These are phyloP conservation scores for Drosophila cardini DNA, from an alignment of 1,140 invertebrate genomes.

Conservation along the genomic window DNA sequence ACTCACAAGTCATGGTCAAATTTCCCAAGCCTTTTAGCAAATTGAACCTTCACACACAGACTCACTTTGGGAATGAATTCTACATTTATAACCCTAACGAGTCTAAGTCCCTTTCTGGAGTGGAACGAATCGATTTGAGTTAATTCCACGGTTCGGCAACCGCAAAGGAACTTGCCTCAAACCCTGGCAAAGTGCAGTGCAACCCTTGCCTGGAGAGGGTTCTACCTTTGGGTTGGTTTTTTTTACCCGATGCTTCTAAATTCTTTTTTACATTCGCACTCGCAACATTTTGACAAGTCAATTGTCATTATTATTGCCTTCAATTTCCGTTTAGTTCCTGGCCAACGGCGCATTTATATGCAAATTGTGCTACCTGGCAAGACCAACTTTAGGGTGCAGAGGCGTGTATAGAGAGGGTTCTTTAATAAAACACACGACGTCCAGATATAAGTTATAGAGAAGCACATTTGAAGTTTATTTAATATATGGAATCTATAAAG, in stretches of 20 bases:
- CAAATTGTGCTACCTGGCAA: constrained; percentile 26
- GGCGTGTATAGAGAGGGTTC: neutral
- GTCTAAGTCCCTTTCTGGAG: constrained; percentile 23
- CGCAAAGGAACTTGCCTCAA: constrained; percentile 18
- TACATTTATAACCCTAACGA: constrained; percentile 2
- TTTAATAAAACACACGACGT: neutral
- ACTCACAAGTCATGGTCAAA: neutral
- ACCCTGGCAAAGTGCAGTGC: constrained; percentile 14
- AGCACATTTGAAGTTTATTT: neutral
- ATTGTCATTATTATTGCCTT: constrained; percentile 49
- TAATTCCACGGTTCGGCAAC: constrained; percentile 50
- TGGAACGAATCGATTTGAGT: constrained; percentile 51
- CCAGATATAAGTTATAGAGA: neutral
- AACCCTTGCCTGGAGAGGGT: constrained; percentile 27
- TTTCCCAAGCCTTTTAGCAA: neutral
- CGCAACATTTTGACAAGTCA: constrained; percentile 52
- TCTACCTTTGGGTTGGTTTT: constrained; percentile 9
- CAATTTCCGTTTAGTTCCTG: constrained; percentile 36
- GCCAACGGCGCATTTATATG: constrained; percentile 32
- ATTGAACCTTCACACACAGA: neutral
- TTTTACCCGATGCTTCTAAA: neutral
- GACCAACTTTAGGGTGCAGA: neutral
- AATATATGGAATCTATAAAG: neutral
- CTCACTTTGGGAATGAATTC: constrained; percentile 21
- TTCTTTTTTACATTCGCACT: constrained; percentile 15